Percentiles rank a stretch among this genome's conserved stretches.
These are phyloP conservation scores for Salpingus planirostris DNA, from an alignment of 2,888 invertebrate genomes.

Conservation along the genomic window DNA sequence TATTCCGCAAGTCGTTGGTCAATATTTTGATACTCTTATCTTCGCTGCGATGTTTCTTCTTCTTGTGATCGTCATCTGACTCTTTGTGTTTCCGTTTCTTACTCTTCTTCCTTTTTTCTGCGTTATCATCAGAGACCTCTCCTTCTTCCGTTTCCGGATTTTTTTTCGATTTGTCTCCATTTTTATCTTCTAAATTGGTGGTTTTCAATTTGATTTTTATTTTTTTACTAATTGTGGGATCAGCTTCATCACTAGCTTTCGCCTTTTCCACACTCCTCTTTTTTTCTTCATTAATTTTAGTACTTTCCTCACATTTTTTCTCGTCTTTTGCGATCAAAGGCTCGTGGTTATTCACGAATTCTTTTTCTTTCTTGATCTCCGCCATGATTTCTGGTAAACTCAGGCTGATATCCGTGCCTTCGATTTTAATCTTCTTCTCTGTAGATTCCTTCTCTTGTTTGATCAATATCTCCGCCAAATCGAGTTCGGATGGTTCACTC, in stretches of 20 bases:
- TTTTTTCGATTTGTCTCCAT: constrained; percentile 1
- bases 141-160: constrained; percentile 54
- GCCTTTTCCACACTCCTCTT: too few species aligned
- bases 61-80: too few species aligned
- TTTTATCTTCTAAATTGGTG: constrained; percentile 2
- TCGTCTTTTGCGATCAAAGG: constrained; percentile 18
- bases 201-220: constrained; percentile 7
- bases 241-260: too few species aligned
- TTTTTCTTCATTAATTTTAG: too few species aligned
- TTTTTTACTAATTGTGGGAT: too few species aligned
- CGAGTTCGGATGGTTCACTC: constrained; percentile 29
- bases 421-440: constrained; percentile 34
- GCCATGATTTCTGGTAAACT: constrained; percentile 5
- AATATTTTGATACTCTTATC: constrained; percentile 15
- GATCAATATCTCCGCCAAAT: constrained; percentile 34
- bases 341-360: constrained; percentile 20
- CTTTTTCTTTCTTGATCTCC: constrained; percentile 9
- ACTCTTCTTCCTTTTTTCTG: constrained; percentile 14
- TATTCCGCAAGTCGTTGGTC: constrained; percentile 23
- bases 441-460: constrained; percentile 33
- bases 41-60: constrained; percentile 8
- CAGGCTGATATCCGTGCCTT: constrained; percentile 22
- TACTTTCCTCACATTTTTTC: constrained; percentile 6
- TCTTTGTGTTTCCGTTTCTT: constrained; percentile 21
- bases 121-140: constrained; percentile 43